These are phyloP conservation scores for Perizoma affinitatum DNA, from an alignment of 2,888 invertebrate species.

Conservation along the genomic window DNA sequence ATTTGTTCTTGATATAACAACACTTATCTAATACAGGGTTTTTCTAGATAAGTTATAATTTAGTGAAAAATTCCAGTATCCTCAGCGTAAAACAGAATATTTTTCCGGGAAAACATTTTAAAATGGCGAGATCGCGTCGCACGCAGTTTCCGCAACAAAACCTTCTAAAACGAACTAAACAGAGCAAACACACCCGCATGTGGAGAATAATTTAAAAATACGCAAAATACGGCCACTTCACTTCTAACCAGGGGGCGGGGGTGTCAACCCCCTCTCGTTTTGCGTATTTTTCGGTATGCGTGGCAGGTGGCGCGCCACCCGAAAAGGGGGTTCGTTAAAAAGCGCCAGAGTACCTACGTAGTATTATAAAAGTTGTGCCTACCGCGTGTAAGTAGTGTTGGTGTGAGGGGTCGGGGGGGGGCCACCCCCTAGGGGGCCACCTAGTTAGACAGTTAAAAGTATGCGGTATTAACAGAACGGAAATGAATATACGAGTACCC, in stretches of 20 bases:
- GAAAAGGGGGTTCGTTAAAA: constrained; percentile 79
- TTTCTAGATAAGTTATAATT: neutral
- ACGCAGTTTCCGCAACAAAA: constrained; percentile 54
- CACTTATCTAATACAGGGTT: too few relatives aligned
- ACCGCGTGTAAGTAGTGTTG: constrained; percentile 82
- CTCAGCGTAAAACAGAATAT: constrained; percentile 8
- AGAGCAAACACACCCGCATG: constrained; percentile 69
- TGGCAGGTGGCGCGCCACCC: constrained; percentile 78
- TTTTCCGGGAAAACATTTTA: constrained; percentile 11
- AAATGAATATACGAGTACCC: constrained; percentile 84
- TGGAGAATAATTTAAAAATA: constrained; percentile 83
- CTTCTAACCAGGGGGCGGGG: constrained; percentile 75
- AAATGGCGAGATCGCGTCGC: constrained; percentile 31
- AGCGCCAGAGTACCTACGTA: constrained; percentile 78
- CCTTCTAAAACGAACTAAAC: constrained; percentile 65
- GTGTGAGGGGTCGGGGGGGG: constrained; percentile 50
- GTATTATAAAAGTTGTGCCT: constrained; percentile 84
- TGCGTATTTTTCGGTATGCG: constrained; percentile 85
- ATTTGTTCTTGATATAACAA: too few relatives aligned
- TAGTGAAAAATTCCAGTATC: neutral
- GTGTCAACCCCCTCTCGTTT: constrained; percentile 61
- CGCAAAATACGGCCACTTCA: constrained; percentile 83
- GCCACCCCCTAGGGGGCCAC: constrained; percentile 57
- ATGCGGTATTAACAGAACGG: constrained; percentile 84
- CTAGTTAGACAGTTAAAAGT: constrained; percentile 85